These are phyloP conservation scores for Morpho deidamia DNA, from an alignment of 2,888 invertebrate genomes.

Conservation along the genomic window DNA sequence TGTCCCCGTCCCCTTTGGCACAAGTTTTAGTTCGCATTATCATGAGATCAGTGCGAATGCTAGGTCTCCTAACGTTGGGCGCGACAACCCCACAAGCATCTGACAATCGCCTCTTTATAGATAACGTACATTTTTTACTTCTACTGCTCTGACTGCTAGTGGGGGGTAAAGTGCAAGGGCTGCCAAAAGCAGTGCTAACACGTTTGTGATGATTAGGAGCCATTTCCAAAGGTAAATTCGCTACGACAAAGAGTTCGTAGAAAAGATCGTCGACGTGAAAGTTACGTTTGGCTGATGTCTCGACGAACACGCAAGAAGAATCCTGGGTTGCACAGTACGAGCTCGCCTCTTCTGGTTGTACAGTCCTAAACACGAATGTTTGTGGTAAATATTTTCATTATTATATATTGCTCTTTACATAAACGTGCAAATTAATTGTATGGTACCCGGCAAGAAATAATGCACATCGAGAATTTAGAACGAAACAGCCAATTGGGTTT, in stretches of 20 bases:
- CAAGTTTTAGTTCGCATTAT: slow-evolving; percentile 91
- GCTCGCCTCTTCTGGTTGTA: slow-evolving; percentile 86
- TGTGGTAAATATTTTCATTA: too few species aligned
- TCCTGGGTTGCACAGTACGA: slow-evolving; percentile 88
- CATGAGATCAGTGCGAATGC: slow-evolving; percentile 92
- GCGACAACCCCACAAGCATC: slow-evolving; percentile 94
- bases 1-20: slow-evolving; percentile 83
- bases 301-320: slow-evolving; percentile 87
- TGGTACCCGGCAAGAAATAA: too few species aligned
- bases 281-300: slow-evolving; percentile 91
- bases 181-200: slow-evolving; percentile 86
- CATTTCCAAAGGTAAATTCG: slow-evolving; percentile 92
- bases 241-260: slow-evolving; percentile 89
- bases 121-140: slow-evolving; percentile 86
- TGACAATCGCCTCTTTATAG: slow-evolving; percentile 88
- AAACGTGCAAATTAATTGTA: too few species aligned
- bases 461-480: too few species aligned
- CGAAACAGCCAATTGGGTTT: too few species aligned
- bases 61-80: slow-evolving; percentile 91
- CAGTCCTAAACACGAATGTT: slow-evolving; percentile 81
- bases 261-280: slow-evolving; percentile 90
- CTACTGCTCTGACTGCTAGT: slow-evolving; percentile 81
- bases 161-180: slow-evolving; percentile 86
- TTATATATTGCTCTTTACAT: too few species aligned
- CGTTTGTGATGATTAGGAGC: slow-evolving; percentile 91